These are phyloP conservation scores for Willowsia nigromaculata DNA, from an alignment of 2,888 invertebrate genomes.

Conservation along the genomic window DNA sequence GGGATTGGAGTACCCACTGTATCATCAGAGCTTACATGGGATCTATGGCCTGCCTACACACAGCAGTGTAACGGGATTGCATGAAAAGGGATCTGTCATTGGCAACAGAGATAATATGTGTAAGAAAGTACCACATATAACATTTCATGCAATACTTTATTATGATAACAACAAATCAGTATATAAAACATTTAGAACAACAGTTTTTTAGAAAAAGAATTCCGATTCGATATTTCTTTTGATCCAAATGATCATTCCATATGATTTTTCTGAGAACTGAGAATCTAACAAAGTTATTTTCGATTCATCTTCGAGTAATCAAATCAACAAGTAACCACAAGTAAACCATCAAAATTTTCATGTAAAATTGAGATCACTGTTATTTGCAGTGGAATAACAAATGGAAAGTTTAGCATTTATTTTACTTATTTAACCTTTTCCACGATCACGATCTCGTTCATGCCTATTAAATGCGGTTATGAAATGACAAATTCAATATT, in stretches of 20 bases:
- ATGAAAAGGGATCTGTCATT: conserved; percentile 15
- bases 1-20: conserved; percentile 16
- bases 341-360: neutral
- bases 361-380: neutral
- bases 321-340: neutral
- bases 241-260: too few relatives aligned
- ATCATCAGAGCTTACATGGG: neutral
- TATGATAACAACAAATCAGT: neutral
- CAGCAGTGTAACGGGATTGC: neutral
- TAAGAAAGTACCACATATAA: conserved; percentile 3
- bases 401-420: too few relatives aligned
- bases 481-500: neutral
- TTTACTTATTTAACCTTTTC: too few relatives aligned
- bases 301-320: neutral
- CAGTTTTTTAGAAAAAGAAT: too few relatives aligned
- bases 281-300: neutral
- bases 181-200: too few relatives aligned
- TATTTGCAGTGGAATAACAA: neutral
- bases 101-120: conserved; percentile 36
- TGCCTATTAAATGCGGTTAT: neutral
- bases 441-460: too few relatives aligned
- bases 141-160: neutral
- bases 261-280: too few relatives aligned
- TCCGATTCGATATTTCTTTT: too few relatives aligned
- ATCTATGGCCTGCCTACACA: conserved; percentile 21